A percentile compares a stretch with the other conserved stretches of the same genome.
These are phyloP conservation scores for Etheostoma spectabile DNA, from an alignment of 2,113 vertebrate genomes.

Conservation along the genomic window DNA sequence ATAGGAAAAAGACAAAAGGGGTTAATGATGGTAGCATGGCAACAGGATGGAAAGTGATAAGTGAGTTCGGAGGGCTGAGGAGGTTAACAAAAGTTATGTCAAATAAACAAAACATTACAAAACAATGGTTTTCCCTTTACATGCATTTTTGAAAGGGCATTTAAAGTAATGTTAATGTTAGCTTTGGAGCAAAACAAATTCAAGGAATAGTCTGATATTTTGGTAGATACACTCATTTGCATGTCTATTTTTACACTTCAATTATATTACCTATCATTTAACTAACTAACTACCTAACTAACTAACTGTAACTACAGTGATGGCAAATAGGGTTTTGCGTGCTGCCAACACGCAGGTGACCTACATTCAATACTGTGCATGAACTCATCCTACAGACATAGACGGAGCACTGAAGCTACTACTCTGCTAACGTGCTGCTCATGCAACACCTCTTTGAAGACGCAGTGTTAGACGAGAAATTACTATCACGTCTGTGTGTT, in stretches of 20 bases:
- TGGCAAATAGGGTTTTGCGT: not conserved
- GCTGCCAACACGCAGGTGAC: not conserved
- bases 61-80: not conserved
- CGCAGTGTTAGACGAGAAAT: not conserved
- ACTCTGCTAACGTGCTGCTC: not conserved
- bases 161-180: not conserved
- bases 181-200: not conserved
- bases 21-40: slow-evolving; percentile 4
- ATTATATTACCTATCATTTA: not conserved
- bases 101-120: not conserved
- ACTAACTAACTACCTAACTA: too few species aligned
- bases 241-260: not conserved
- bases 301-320: not conserved
- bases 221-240: not conserved
- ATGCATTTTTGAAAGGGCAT: not conserved
- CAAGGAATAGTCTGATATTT: not conserved
- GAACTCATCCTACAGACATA: not conserved
- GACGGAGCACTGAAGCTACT: not conserved
- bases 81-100: not conserved
- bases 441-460: not conserved
- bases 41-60: slow-evolving; percentile 1
- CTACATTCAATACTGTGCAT: not conserved
- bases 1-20: slow-evolving; percentile 9
- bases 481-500: not conserved
- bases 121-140: not conserved